Percentiles rank a stretch among this genome's conserved stretches.
Evolutionary conservation across 2,888 invertebrate genomes (phyloP).

Genomic region (Metellina segmentata): DNA sequence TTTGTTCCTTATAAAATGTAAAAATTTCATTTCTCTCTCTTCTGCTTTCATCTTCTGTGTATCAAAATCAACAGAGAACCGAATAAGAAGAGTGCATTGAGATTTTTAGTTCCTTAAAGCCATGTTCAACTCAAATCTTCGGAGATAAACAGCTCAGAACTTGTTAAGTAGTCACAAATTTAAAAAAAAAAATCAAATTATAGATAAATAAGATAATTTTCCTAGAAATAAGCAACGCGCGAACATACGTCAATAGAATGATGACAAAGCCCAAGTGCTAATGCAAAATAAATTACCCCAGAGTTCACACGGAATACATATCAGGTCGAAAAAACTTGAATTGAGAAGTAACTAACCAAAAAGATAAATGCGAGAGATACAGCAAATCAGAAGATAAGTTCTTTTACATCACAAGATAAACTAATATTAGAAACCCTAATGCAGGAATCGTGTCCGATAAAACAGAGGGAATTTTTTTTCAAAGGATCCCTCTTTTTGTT

Average conservation of each 20-base stretch:
- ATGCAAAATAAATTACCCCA: conserved; percentile 6
- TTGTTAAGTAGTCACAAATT: too few species aligned
- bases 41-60: too few species aligned
- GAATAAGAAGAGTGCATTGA: too few species aligned
- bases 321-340: conserved; percentile 3
- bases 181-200: too few species aligned
- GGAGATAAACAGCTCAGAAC: too few species aligned
- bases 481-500: conserved; percentile 9
- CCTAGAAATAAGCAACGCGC: neutral
- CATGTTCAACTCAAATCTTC: too few species aligned
- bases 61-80: too few species aligned
- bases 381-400: conserved; percentile 6
- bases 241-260: neutral
- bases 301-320: conserved; percentile 8
- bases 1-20: too few species aligned
- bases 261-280: conserved; percentile 4
- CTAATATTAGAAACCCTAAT: conserved; percentile 19
- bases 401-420: neutral
- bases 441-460: conserved; percentile 30
- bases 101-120: too few species aligned
- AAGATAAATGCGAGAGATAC: neutral
- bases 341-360: conserved; percentile 8
- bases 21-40: too few species aligned
- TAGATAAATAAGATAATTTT: neutral
- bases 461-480: neutral